Evolutionary conservation across 2,888 invertebrate genomes (phyloP).

Genomic region (Drosophila acutilabella): DNA sequence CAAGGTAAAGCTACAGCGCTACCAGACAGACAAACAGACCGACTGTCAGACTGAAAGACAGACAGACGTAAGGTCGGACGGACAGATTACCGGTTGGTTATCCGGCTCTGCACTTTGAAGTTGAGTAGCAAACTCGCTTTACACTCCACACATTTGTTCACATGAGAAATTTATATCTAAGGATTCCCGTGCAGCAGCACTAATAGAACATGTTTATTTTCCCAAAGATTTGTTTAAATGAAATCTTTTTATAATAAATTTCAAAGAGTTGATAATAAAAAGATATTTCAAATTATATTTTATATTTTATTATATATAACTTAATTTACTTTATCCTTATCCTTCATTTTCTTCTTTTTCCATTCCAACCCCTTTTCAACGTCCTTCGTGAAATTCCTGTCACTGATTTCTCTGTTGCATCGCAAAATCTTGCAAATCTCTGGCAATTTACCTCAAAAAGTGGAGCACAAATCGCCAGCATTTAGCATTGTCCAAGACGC

Average conservation of each 20-base stretch:
- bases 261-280: no score
- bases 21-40: conserved; percentile 4
- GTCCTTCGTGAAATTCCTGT: conserved; percentile 20
- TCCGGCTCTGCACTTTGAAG: conserved; percentile 52
- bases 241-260: neutral
- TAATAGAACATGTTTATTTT: neutral
- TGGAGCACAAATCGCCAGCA: conserved; percentile 63
- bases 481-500: conserved; percentile 65
- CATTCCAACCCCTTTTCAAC: neutral
- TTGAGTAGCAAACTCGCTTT: conserved; percentile 42
- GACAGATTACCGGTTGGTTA: conserved; percentile 28
- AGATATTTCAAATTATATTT: no score
- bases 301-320: conserved; percentile 8
- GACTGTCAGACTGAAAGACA: conserved; percentile 1
- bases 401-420: conserved; percentile 45
- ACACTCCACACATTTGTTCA: conserved; percentile 30
- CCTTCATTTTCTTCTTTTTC: neutral
- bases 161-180: conserved; percentile 21
- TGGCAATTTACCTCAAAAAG: conserved; percentile 52
- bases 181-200: conserved; percentile 1
- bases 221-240: neutral
- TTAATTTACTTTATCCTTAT: conserved; percentile 3
- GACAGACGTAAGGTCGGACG: conserved; percentile 8
- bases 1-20: conserved; percentile 18
- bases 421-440: conserved; percentile 41